A percentile compares a stretch with the other conserved stretches of the same genome.
These are phyloP conservation scores for Macrotrachela quadricornifera DNA, from an alignment of 1,140 invertebrate species.

Conservation along the genomic window DNA sequence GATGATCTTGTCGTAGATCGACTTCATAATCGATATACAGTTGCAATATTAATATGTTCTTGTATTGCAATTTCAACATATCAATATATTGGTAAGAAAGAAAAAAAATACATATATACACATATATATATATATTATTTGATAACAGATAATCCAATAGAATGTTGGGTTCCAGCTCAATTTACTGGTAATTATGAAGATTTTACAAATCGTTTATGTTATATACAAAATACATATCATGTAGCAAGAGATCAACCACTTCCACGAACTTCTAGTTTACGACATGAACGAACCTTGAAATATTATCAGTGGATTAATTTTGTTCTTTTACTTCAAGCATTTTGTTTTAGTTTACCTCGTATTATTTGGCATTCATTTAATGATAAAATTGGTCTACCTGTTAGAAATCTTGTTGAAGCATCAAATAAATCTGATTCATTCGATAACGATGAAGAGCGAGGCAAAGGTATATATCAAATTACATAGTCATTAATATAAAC, in stretches of 20 bases:
- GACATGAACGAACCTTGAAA: conserved; percentile 3
- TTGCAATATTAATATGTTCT: conserved; percentile 5
- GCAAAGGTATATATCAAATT: too few species aligned
- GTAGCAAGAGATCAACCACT: conserved; percentile 6
- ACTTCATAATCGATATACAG: conserved; percentile 7
- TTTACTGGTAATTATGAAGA: conserved; percentile 11
- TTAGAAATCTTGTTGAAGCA: too few species aligned
- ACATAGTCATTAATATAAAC: too few species aligned
- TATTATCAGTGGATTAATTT: conserved; percentile 47
- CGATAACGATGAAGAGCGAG: too few species aligned
- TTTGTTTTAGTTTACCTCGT: conserved; percentile 78
- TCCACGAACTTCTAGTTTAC: not conserved
- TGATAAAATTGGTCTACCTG: too few species aligned
- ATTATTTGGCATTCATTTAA: conserved; percentile 14
- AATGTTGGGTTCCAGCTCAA: conserved; percentile 13
- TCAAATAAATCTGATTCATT: too few species aligned
- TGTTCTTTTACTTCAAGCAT: conserved; percentile 57
- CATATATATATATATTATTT: too few species aligned
- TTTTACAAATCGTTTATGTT: conserved; percentile 12
- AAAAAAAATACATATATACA: too few species aligned
- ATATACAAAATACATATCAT: conserved; percentile 12
- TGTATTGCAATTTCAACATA: conserved; percentile 3
- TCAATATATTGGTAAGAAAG: not conserved
- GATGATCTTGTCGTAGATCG: conserved; percentile 7
- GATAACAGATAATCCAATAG: conserved; percentile 10